A percentile compares a stretch with the other conserved stretches of the same genome.
phyloP scores from a whole-genome alignment of 2,797 vertebrate genomes.

The Sebastes alutus region DNA sequence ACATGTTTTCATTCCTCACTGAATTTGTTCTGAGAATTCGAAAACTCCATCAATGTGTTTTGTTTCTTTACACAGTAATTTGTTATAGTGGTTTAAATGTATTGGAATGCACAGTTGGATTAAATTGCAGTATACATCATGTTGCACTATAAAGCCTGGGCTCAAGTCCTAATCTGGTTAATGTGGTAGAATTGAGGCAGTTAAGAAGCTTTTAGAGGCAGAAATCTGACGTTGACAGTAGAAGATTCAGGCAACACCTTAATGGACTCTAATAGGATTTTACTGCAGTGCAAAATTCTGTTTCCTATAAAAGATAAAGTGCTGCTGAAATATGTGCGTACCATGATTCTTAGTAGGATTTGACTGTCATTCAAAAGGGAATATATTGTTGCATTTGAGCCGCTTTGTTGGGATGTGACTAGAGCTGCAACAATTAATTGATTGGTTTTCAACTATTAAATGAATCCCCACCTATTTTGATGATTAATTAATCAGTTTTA shows the following conservation, averaged over 20 bases:
- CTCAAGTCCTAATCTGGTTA: slow-evolving; percentile 75
- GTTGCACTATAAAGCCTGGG: slow-evolving; percentile 48
- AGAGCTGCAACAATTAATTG: too few relatives aligned
- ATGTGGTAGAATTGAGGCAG: slow-evolving; percentile 69
- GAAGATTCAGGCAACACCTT: slow-evolving; percentile 62
- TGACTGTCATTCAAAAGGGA: slow-evolving; percentile 14
- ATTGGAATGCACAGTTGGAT: slow-evolving; percentile 28
- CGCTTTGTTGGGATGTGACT: background rate
- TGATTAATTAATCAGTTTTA: too few relatives aligned
- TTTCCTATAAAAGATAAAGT: slow-evolving; percentile 9
- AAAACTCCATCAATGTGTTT: background rate
- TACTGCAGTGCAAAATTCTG: slow-evolving; percentile 33
- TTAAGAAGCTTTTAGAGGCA: slow-evolving; percentile 71
- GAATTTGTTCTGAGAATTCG: background rate
- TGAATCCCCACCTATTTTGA: too few relatives aligned
- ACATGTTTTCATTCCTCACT: background rate
- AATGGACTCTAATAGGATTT: slow-evolving; percentile 68
- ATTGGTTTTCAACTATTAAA: too few relatives aligned
- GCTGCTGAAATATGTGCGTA: slow-evolving; percentile 5
- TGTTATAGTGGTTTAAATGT: slow-evolving; percentile 19
- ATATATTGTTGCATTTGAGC: background rate
- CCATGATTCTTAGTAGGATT: slow-evolving; percentile 13
- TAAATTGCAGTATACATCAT: slow-evolving; percentile 55
- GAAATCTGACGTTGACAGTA: slow-evolving; percentile 68
- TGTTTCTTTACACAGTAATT: slow-evolving; percentile 20